Evolutionary conservation across 2,797 vertebrate species (phyloP).

Genomic region (Nasua narica): DNA sequence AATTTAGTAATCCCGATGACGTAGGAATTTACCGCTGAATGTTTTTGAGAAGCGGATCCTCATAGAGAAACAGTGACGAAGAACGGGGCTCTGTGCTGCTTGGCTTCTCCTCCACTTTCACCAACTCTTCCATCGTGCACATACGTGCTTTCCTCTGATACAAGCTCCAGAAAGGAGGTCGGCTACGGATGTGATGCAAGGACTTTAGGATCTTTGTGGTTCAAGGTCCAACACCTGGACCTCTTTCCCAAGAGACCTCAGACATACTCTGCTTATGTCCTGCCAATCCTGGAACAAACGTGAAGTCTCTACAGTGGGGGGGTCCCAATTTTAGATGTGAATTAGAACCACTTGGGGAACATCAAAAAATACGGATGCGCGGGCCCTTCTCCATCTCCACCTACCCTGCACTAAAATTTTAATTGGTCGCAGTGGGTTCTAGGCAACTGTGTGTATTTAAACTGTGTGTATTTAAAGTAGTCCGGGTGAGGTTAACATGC

Average conservation of each 20-base stretch:
- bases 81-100: rapidly evolving
- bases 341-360: not conserved
- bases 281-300: not conserved
- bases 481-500: not conserved
- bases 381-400: not conserved
- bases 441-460: not conserved
- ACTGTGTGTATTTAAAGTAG: not conserved
- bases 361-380: not conserved
- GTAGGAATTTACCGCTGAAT: not conserved
- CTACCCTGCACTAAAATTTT: not conserved
- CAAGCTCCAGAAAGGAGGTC: not conserved
- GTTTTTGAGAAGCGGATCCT: not conserved
- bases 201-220: not conserved
- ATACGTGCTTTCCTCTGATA: rapidly evolving
- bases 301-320: not conserved
- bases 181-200: not conserved
- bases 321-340: not conserved
- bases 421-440: not conserved
- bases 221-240: not conserved
- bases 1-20: not conserved
- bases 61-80: not conserved
- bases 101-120: not conserved
- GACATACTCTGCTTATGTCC: not conserved
- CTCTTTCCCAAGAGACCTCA: not conserved
- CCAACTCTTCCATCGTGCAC: not conserved